Base-by-base conservation (phyloP, 1,140 invertebrate species). In the Neodiprion lecontei region DNA sequence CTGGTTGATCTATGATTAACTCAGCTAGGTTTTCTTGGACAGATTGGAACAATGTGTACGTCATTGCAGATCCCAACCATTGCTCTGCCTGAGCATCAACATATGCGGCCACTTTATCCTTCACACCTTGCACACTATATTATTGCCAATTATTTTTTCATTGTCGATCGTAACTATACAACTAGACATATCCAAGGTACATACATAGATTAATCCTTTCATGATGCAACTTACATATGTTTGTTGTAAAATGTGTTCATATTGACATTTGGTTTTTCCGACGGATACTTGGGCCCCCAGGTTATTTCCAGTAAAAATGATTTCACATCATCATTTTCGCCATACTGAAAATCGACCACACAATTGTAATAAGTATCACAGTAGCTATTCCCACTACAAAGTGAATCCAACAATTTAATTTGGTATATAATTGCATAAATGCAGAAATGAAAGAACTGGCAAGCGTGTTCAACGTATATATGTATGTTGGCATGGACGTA, bases 231-330 rank as follows among this genome's bases (percentile, higher is more conserved):
- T 93, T 91, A 98, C 96, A 97, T 88, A 87, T 96, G 94, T 83
- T 95, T 95, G 89, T 99, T 99, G 83, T 97, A 98, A 89, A 98
- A 99, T 48, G 95, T 93, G 82, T 98, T 94, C 89, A 99, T 90
- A 87, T 95, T 97, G 66, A 98, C 91, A 9, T 83, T 88, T 49
- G 97, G 97, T 79, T 92, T 91, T 77, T 94, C 93, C 67, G 94
- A 92, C 40, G 97, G 97, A 88, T 99, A 99, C 72, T 92, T 92
- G 7, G 92, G 89, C 48, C 92, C 92, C 97, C 97, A 99, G 82
- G 90, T 89, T 67, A 99, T 92, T 89, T 98, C 96, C 70, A 98
- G 83, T 66, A 98, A 83, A 88, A 98, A 96, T 17, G 96, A 95
- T 85, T 95, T 95, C 9, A 89, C 85, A 75, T 91, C 91, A 75